A percentile compares a stretch with the other conserved stretches of the same genome.
Evolutionary conservation across 2,797 vertebrate genomes (phyloP).

Genomic region (Benthosema pterotum): DNA sequence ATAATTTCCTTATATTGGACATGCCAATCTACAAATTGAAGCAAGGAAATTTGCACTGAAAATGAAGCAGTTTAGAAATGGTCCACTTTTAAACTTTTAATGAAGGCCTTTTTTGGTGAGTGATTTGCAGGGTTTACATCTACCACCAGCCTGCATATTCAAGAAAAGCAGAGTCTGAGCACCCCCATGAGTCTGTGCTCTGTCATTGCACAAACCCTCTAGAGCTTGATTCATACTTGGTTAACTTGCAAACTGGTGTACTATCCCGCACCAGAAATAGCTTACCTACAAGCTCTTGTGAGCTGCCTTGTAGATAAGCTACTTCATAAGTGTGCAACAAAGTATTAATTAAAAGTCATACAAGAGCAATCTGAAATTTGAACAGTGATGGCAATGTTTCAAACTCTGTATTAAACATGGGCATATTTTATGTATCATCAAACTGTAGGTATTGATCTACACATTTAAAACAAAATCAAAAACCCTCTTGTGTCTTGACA

Average conservation of each 20-base stretch:
- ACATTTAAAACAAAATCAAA: background rate
- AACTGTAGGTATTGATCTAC: background rate
- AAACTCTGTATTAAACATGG: slow-evolving; percentile 43
- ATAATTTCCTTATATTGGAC: slow-evolving; percentile 29
- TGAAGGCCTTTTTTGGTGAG: slow-evolving; percentile 17
- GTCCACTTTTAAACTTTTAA: slow-evolving; percentile 15
- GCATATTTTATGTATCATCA: slow-evolving; percentile 55
- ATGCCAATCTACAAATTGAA: slow-evolving; percentile 22
- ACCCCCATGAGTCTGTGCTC: slow-evolving; percentile 2
- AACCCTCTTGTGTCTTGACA: slow-evolving; percentile 38
- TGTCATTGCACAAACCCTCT: slow-evolving; percentile 35
- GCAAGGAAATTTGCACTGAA: slow-evolving; percentile 14
- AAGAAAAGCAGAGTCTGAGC: background rate
- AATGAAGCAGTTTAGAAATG: slow-evolving; percentile 21
- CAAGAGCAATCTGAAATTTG: slow-evolving; percentile 27
- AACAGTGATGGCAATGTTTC: slow-evolving; percentile 32
- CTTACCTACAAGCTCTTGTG: too few species aligned
- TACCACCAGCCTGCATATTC: background rate
- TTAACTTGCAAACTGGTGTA: too few species aligned
- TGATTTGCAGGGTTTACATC: background rate
- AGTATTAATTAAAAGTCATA: too few species aligned
- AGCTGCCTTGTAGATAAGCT: too few species aligned
- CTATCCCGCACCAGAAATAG: too few species aligned
- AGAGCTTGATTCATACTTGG: background rate
- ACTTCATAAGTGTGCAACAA: too few species aligned